Base-by-base conservation (phyloP, 2,888 invertebrate species). In the Sarcophaga carnaria region DNA sequence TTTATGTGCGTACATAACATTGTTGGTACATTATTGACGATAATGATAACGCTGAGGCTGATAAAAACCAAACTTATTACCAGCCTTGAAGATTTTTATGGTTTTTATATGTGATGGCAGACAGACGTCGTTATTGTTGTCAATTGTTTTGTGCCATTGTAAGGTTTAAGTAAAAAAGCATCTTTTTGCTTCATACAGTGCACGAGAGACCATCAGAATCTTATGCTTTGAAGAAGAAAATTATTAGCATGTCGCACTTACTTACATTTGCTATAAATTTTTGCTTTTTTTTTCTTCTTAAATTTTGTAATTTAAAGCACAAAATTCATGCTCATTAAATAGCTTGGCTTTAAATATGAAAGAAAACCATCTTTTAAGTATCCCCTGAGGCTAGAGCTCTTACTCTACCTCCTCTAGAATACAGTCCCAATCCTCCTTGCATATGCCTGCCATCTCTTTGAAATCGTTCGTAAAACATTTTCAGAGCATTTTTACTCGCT, bases 11-110 rank as follows among this genome's bases (percentile, higher is more conserved):
- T 20, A 54, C 54, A 54, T 17, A 3, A 78, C 76, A 66, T 69
- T 80, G 59, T 54, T 80, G 49, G 71, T 49, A 17, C 54, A 54
- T 75, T 77, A 66, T 71, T n/a, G 47, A 5, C 47, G 20, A 77
- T 77, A 49, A 70, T 60, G n/a, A 60, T 72, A 59, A 11, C 76
- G n/a, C n/a, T 20, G 59, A 5, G n/a, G 27, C 62, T 75, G 76
- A 54, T 67, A 67, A 59, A 49, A 79, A 72, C 80, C 54, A 80
- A 78, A 84, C 47, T 78, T 77, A 72, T 62, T 66, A 84, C 81
- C 81, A 81, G 84, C 79, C 67, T 59, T 82, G 1, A 71, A 12
- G 81, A 87, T 81, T 81, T 86, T 81, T 81, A 87, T 82, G 87
- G 79, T 27, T 84, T 87, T 87, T 82, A 78, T 86, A 74, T 69